phyloP scores from a whole-genome alignment of 1,140 invertebrate species.

The Drosophila sulfurigaster region DNA sequence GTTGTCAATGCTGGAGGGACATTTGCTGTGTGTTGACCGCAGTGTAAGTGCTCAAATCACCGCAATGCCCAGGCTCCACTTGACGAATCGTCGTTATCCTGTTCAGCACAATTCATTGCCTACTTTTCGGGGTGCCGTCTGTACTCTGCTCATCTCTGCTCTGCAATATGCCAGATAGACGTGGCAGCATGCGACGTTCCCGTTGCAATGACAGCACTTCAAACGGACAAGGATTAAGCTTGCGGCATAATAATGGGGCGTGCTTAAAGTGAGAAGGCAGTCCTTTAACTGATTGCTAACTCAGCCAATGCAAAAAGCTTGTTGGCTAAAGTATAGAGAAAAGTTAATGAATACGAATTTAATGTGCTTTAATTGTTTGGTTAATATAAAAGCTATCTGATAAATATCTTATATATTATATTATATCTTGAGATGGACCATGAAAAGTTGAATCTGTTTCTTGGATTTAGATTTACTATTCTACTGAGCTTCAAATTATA shows the following conservation, averaged over 20 bases:
- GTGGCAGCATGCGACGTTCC: no score
- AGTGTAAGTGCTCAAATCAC: slow-evolving; percentile 67
- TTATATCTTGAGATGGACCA: no score
- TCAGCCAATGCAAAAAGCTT: neutral
- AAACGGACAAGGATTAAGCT: neutral
- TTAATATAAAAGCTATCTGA: no score
- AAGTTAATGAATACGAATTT: neutral
- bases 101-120: slow-evolving; percentile 32
- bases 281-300: neutral
- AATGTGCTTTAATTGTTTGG: neutral
- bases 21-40: slow-evolving; percentile 43
- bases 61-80: slow-evolving; percentile 40
- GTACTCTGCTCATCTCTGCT: neutral
- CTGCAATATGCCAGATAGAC: neutral
- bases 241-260: neutral
- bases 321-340: neutral
- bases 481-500: no score
- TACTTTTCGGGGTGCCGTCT: slow-evolving; percentile 5
- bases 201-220: neutral
- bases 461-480: no score
- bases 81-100: slow-evolving; percentile 13
- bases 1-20: slow-evolving; percentile 42
- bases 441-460: no score
- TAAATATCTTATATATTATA: no score
- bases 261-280: neutral